Percentiles rank a stretch among this genome's conserved stretches.
Evolutionary conservation across 2,113 vertebrate species (phyloP).

Genomic region (Corapipo altera): DNA sequence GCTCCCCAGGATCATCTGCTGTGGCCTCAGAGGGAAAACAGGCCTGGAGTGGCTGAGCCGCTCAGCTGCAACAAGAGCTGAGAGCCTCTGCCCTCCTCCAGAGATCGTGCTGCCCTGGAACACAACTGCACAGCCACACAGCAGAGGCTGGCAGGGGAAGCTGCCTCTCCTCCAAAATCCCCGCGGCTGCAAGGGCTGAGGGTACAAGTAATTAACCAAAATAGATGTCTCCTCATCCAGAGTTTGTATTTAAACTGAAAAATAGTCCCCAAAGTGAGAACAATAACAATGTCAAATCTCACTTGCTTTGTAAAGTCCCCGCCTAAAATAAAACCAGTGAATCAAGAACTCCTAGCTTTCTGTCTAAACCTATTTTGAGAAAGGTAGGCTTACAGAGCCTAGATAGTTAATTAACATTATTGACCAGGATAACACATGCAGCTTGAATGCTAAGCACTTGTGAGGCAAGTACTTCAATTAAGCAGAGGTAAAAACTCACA

Average conservation of each 20-base stretch:
- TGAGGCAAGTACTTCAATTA: not conserved
- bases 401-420: not conserved
- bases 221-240: not conserved
- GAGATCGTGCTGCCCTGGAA: not conserved
- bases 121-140: not conserved
- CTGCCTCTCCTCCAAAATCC: not conserved
- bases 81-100: not conserved
- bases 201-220: not conserved
- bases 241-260: not conserved
- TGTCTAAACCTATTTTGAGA: not conserved
- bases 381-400: not conserved
- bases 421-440: not conserved
- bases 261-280: not conserved
- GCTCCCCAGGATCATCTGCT: not conserved
- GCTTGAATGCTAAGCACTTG: not conserved
- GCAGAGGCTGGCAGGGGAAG: not conserved
- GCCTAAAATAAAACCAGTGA: not conserved
- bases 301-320: not conserved
- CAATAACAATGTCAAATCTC: not conserved
- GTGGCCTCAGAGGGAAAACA: not conserved
- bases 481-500: not conserved
- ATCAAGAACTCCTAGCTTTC: not conserved
- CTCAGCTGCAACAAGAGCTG: not conserved
- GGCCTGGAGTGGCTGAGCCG: fast-evolving
- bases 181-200: not conserved